These are phyloP conservation scores for Cyphomyrus discorhynchus DNA, from an alignment of 2,113 vertebrate genomes.

Conservation along the genomic window DNA sequence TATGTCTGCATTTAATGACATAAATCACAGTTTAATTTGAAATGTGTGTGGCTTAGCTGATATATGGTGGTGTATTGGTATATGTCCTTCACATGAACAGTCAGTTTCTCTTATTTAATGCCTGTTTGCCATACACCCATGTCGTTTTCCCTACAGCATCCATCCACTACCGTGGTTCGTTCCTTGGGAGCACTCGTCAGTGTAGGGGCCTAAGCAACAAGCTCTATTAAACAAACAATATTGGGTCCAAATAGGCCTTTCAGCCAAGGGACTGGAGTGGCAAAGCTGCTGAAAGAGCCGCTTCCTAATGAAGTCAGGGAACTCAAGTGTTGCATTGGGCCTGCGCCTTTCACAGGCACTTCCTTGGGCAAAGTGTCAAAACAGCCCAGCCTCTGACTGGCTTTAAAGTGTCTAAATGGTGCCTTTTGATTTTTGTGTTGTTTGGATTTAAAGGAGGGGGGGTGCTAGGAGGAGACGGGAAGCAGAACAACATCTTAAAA, in stretches of 20 bases:
- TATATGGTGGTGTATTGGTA: neutral
- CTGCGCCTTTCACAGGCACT: conserved; percentile 49
- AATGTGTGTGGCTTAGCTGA: neutral
- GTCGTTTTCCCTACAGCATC: neutral
- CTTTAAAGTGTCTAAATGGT: conserved; percentile 55
- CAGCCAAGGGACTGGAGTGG: conserved; percentile 54
- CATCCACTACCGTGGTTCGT: conserved; percentile 31
- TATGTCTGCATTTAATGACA: neutral
- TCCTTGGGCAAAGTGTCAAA: conserved; percentile 65
- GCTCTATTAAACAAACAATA: conserved; percentile 66
- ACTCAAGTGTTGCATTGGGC: conserved; percentile 62
- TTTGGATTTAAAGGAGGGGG: conserved; percentile 53
- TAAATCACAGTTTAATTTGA: neutral
- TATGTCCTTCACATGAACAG: neutral
- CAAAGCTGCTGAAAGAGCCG: conserved; percentile 52
- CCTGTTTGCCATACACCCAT: neutral
- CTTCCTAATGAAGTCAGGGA: conserved; percentile 62
- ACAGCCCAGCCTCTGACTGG: conserved; percentile 56
- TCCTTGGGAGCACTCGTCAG: conserved; percentile 37
- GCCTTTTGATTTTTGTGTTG: conserved; percentile 62
- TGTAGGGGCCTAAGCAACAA: conserved; percentile 43
- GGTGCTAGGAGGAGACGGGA: conserved; percentile 43
- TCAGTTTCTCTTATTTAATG: neutral
- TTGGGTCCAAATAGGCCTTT: conserved; percentile 54
- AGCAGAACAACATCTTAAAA: conserved; percentile 28